phyloP scores from a whole-genome alignment of 2,113 vertebrate species.

The Ciconia stormi region DNA sequence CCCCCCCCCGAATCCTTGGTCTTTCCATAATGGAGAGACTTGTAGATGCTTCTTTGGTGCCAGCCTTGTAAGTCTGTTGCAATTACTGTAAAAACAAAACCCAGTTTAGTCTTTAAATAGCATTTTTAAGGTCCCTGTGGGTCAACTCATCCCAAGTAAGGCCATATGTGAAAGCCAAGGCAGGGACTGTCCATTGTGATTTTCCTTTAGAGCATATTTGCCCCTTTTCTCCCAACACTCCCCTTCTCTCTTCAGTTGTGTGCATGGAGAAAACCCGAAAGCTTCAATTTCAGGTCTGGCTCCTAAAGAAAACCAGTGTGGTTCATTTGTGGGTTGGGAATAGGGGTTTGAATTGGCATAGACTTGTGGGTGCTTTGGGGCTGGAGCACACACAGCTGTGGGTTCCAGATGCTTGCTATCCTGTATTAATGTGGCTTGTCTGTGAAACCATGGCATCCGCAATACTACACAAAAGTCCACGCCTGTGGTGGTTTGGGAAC shows the following conservation, averaged over 20 bases:
- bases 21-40: background rate
- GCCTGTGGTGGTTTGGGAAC: constrained; percentile 68
- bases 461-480: constrained; percentile 66
- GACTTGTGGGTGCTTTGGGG: constrained; percentile 73
- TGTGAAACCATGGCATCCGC: constrained; percentile 76
- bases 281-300: constrained; percentile 67
- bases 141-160: background rate
- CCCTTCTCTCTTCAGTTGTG: constrained; percentile 5
- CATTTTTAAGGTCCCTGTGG: background rate
- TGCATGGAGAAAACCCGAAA: constrained; percentile 58
- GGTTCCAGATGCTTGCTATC: constrained; percentile 77
- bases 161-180: background rate
- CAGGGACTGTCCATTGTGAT: background rate
- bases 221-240: background rate
- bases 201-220: background rate
- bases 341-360: constrained; percentile 72
- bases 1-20: background rate
- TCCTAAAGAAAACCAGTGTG: constrained; percentile 73
- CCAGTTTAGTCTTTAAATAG: background rate
- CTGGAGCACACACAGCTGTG: constrained; percentile 72
- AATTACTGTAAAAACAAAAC: background rate
- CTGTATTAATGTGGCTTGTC: constrained; percentile 77
- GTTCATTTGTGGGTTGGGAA: constrained; percentile 73
- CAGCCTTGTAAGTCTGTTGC: background rate
- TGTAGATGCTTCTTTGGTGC: background rate